Base-by-base conservation (phyloP, 2,888 invertebrate species). In the Zygothrica quintamaculata region DNA sequence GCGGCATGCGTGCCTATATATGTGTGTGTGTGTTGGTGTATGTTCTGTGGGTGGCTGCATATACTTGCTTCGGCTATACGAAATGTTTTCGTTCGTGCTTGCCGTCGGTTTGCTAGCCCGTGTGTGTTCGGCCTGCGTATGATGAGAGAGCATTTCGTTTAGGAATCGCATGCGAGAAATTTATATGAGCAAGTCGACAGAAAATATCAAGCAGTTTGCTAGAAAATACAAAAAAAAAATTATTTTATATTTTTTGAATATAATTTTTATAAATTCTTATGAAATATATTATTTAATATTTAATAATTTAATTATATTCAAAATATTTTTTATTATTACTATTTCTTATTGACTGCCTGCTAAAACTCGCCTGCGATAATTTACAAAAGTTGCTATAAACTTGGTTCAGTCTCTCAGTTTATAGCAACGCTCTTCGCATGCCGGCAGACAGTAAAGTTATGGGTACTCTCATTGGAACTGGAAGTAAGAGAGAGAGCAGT, bases 91-190 rank as follows among this genome's bases (percentile, higher is more conserved):
- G n/a, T 52, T 72, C 75, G 70, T 29, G 22, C 3, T 12, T n/a
- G 60, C 12, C 34, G 43, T 58, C 58, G 66, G 44, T 3, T 65
- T 18, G 50, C 47, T 39, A 4, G 2, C 11, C 13, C 15, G 8
- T 8, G 8, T n/a, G n/a, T 22, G 16, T 26, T 37, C 25, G 50
- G 37, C 5, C 56, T 39, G 60, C 3, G 22, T 13, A 6, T 31
- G 4, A 18, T 33, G n/a, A 59, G 65, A 59, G 53, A 13, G 74
- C 33, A 25, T 33, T 11, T 8, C n/a, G 11, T 9, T 18, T 3
- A 22, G 6, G 31, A 43, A 65, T 78, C 75, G 78, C 78, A 84
- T 79, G 78, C 81, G 78, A 79, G 31, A 81, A 60, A 31, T 53
- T 8, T 8, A 3, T 5, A 1, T 1, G 1, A 5, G 3, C 0